These are phyloP conservation scores for Pagetopsis macropterus DNA, from an alignment of 2,797 vertebrate species.

Conservation along the genomic window DNA sequence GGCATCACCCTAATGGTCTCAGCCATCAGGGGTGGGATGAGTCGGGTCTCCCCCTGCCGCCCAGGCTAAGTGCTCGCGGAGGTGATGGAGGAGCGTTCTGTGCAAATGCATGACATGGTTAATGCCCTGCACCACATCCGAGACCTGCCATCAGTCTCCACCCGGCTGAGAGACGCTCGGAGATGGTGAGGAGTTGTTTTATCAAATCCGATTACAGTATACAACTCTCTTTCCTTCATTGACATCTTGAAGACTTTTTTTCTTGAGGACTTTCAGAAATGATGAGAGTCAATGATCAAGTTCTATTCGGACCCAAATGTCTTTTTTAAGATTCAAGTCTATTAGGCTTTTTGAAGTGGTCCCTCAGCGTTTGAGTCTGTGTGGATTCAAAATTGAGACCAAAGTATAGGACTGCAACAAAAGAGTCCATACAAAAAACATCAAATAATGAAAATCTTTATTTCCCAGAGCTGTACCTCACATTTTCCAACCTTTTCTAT, in stretches of 20 bases:
- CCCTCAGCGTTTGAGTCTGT: not conserved
- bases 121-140: slow-evolving; percentile 68
- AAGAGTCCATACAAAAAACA: not conserved
- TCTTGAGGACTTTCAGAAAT: not conserved
- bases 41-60: slow-evolving; percentile 49
- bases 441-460: not conserved
- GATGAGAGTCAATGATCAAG: not conserved
- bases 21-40: slow-evolving; percentile 66
- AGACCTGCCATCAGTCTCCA: slow-evolving; percentile 64
- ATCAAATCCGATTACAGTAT: slow-evolving; percentile 44
- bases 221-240: slow-evolving; percentile 28
- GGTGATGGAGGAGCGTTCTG: slow-evolving; percentile 71
- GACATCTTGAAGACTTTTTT: slow-evolving; percentile 7
- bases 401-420: not conserved
- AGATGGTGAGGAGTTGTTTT: slow-evolving; percentile 52
- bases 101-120: slow-evolving; percentile 75
- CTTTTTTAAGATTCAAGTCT: slow-evolving; percentile 10
- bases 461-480: not conserved
- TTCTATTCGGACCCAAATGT: not conserved
- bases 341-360: not conserved
- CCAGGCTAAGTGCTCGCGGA: slow-evolving; percentile 67
- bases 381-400: not conserved
- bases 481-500: not conserved
- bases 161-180: slow-evolving; percentile 62
- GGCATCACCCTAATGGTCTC: slow-evolving; percentile 77